Evolutionary conservation across 2,797 vertebrate genomes (phyloP).

Genomic region (Chrosomus eos): DNA sequence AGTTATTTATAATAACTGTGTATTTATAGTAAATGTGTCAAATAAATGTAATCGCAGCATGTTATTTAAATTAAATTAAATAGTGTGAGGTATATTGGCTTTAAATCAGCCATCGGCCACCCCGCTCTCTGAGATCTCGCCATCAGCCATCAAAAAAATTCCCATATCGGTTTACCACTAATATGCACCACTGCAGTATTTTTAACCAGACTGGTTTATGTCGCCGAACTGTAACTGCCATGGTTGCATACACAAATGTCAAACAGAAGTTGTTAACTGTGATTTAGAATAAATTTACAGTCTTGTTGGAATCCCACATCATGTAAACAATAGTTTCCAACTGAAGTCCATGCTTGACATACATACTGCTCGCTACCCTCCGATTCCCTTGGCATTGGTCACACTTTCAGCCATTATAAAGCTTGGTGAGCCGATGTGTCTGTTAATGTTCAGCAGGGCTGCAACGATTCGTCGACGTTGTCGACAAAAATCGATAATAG

Average conservation of each 20-base stretch:
- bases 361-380: not conserved
- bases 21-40: not conserved
- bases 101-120: not conserved
- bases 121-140: not conserved
- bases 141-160: not conserved
- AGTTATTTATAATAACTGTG: not conserved
- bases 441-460: conserved; percentile 53
- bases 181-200: not conserved
- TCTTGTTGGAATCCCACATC: conserved; percentile 17
- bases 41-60: not conserved
- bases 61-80: too few relatives aligned
- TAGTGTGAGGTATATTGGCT: not conserved
- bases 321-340: conserved; percentile 45
- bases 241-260: not conserved
- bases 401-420: conserved; percentile 6
- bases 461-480: too few relatives aligned
- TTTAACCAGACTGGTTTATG: conserved; percentile 9
- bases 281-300: conserved; percentile 30
- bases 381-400: conserved; percentile 29
- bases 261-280: conserved; percentile 3
- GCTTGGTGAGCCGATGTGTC: conserved; percentile 26
- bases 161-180: not conserved
- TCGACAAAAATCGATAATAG: too few relatives aligned
- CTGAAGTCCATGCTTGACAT: conserved; percentile 23
- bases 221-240: conserved; percentile 4